Percentiles rank a stretch among this genome's conserved stretches.
These are phyloP conservation scores for Branchellion lobata DNA, from an alignment of 2,888 invertebrate genomes.

Conservation along the genomic window DNA sequence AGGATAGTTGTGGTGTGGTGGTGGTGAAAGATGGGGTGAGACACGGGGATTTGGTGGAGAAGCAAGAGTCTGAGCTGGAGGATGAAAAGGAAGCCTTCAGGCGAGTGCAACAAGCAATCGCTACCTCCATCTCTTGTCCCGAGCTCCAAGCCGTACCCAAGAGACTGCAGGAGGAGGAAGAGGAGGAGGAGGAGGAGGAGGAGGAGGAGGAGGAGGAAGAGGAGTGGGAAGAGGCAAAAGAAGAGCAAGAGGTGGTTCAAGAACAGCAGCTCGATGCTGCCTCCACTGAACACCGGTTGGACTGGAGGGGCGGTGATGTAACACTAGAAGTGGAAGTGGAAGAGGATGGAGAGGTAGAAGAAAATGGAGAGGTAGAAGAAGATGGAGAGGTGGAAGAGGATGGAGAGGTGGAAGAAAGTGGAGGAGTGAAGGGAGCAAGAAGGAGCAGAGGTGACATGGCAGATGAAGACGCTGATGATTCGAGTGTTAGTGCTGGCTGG, in stretches of 20 bases:
- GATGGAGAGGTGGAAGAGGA: too few species aligned
- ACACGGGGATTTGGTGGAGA: not conserved
- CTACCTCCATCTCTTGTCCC: not conserved
- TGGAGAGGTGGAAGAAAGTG: too few species aligned
- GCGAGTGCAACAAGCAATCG: not conserved
- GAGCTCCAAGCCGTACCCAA: not conserved
- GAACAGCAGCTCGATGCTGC: too few species aligned
- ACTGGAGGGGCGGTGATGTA: not conserved
- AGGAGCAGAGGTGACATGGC: too few species aligned
- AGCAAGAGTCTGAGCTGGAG: not conserved
- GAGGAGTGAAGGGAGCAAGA: too few species aligned
- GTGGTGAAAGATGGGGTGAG: conserved; percentile 33
- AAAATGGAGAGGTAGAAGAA: not conserved
- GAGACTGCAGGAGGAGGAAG: not conserved
- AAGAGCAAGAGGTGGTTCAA: too few species aligned
- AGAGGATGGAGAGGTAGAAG: not conserved
- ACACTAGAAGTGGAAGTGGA: not conserved
- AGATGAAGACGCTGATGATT: too few species aligned
- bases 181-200: not conserved
- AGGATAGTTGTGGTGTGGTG: conserved; percentile 51
- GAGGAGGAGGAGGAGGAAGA: not conserved
- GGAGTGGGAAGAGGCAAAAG: too few species aligned
- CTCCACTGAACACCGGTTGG: too few species aligned
- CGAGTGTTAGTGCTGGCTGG: too few species aligned
- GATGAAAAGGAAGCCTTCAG: not conserved